Conservation (phyloP, 2,113 vertebrate species). For the Lophochroa leadbeateri region DNA sequence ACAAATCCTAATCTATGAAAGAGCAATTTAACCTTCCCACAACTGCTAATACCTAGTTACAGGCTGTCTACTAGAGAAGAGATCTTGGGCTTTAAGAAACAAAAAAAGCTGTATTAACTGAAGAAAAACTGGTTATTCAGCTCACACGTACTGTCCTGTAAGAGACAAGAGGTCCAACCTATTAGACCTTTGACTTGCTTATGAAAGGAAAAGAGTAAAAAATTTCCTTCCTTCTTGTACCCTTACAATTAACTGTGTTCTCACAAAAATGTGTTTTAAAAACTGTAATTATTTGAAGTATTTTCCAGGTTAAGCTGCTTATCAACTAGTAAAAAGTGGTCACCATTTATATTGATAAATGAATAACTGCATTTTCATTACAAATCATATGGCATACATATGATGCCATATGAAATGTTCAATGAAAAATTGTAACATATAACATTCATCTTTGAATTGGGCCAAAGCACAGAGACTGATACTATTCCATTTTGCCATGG, state of each 20-base stretch:
- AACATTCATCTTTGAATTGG: background rate
- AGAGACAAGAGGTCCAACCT: background rate
- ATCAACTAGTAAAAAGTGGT: background rate
- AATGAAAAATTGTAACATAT: background rate
- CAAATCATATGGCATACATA: background rate
- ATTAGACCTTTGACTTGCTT: background rate
- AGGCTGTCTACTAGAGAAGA: background rate
- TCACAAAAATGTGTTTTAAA: background rate
- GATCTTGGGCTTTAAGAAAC: background rate
- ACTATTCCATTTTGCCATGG: background rate
- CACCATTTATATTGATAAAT: background rate
- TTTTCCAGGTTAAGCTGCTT: background rate
- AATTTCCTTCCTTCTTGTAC: background rate
- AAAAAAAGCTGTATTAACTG: background rate
- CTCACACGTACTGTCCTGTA: background rate
- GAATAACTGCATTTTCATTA: background rate
- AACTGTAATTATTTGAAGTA: background rate
- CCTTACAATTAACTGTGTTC: background rate
- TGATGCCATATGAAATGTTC: background rate
- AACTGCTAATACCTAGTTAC: background rate
- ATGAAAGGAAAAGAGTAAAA: background rate
- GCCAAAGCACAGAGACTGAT: background rate
- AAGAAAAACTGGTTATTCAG: background rate
- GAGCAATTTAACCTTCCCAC: constrained; percentile 15
- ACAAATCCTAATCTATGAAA: constrained; percentile 26